A percentile compares a stretch with the other conserved stretches of the same genome.
These are phyloP conservation scores for Pantherophis guttatus DNA, from an alignment of 2,113 vertebrate genomes.

Conservation along the genomic window DNA sequence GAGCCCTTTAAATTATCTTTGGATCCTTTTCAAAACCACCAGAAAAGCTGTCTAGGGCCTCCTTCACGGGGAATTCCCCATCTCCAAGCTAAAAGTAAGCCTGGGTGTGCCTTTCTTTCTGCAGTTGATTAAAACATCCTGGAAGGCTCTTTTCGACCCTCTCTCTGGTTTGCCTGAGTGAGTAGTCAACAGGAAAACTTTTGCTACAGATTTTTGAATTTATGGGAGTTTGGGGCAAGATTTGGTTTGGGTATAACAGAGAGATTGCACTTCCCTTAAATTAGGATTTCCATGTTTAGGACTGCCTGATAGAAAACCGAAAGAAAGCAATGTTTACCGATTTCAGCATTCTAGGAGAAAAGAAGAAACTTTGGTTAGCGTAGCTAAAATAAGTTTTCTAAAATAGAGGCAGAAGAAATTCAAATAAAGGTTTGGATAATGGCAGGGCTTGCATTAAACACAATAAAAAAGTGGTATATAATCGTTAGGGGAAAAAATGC, in stretches of 20 bases:
- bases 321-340: background rate
- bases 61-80: slow-evolving; percentile 75
- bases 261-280: background rate
- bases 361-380: background rate
- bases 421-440: background rate
- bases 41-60: slow-evolving; percentile 64
- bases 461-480: too few species aligned
- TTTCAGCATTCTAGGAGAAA: background rate
- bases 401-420: background rate
- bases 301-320: background rate
- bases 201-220: background rate
- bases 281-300: background rate
- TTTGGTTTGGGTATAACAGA: background rate
- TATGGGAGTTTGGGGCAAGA: rapidly evolving
- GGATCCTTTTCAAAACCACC: slow-evolving; percentile 63
- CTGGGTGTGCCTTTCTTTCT: slow-evolving; percentile 62
- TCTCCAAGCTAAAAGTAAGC: slow-evolving; percentile 71
- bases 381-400: background rate
- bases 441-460: background rate
- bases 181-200: slow-evolving; percentile 37
- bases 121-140: slow-evolving; percentile 43
- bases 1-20: slow-evolving; percentile 65
- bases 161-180: slow-evolving; percentile 45
- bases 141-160: background rate
- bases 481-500: background rate